phyloP scores from a whole-genome alignment of 2,888 invertebrate genomes.

The Leptinotarsa tumamoca region DNA sequence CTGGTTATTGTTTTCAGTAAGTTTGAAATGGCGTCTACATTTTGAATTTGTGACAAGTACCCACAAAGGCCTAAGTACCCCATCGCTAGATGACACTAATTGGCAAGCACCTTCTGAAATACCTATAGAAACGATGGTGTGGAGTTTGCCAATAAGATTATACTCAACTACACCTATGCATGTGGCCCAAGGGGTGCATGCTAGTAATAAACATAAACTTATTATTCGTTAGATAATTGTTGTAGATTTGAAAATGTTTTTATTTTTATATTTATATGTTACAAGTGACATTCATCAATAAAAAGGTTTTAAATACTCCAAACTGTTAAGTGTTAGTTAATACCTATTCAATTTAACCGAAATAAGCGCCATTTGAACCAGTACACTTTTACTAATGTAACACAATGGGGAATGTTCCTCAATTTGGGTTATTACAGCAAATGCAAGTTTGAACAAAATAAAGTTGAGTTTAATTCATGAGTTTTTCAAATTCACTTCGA shows the following conservation, averaged over 20 bases:
- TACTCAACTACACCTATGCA: constrained; percentile 91
- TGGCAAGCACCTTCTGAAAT: constrained; percentile 90
- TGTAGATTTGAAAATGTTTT: neutral
- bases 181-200: constrained; percentile 75
- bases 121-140: constrained; percentile 97
- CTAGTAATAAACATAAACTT: constrained; percentile 62
- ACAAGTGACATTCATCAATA: too few species aligned
- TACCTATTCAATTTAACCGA: too few species aligned
- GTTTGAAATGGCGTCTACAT: constrained; percentile 92
- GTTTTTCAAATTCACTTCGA: too few species aligned
- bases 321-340: too few species aligned
- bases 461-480: too few species aligned
- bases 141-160: constrained; percentile 95
- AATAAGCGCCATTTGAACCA: too few species aligned
- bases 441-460: too few species aligned
- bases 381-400: too few species aligned
- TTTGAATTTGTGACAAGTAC: constrained; percentile 96
- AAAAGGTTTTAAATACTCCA: too few species aligned
- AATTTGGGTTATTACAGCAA: too few species aligned
- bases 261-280: neutral
- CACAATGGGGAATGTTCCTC: too few species aligned
- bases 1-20: constrained; percentile 72
- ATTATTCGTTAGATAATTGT: constrained; percentile 51
- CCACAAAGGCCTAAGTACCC: constrained; percentile 71
- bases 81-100: constrained; percentile 71